A percentile compares a stretch with the other conserved stretches of the same genome.
phyloP scores from a whole-genome alignment of 2,113 vertebrate genomes.

The Oceanites oceanicus region DNA sequence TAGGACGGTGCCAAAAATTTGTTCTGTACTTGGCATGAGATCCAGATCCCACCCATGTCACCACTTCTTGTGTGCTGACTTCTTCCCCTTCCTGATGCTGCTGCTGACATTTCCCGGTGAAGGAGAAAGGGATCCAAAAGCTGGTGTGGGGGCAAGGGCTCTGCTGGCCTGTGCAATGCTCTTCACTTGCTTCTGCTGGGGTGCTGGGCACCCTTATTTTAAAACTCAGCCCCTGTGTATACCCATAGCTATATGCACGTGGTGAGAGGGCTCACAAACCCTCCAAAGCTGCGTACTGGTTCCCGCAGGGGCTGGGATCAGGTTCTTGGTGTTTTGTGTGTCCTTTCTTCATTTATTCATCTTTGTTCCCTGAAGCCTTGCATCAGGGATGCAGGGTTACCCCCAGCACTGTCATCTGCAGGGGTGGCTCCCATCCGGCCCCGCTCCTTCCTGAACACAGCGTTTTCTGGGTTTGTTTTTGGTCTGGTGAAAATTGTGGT shows the following conservation, averaged over 20 bases:
- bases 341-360: neutral
- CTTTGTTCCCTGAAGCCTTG: neutral
- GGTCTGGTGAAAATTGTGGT: neutral
- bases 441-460: neutral
- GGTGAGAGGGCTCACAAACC: neutral
- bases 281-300: no score
- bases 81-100: neutral
- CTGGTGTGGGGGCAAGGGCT: neutral
- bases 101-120: neutral
- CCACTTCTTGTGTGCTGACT: neutral
- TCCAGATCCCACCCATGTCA: neutral
- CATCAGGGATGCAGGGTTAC: neutral
- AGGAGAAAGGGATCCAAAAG: neutral
- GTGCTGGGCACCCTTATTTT: neutral
- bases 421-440: fast-evolving
- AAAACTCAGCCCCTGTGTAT: neutral
- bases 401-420: neutral
- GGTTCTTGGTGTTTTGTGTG: neutral
- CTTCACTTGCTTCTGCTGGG: neutral
- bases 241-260: neutral
- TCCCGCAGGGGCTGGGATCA: neutral
- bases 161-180: neutral
- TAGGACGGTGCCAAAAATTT: neutral
- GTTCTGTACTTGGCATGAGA: neutral
- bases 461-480: neutral